Base-by-base conservation (phyloP, 2,113 vertebrate genomes). In the Meriones unguiculatus region DNA sequence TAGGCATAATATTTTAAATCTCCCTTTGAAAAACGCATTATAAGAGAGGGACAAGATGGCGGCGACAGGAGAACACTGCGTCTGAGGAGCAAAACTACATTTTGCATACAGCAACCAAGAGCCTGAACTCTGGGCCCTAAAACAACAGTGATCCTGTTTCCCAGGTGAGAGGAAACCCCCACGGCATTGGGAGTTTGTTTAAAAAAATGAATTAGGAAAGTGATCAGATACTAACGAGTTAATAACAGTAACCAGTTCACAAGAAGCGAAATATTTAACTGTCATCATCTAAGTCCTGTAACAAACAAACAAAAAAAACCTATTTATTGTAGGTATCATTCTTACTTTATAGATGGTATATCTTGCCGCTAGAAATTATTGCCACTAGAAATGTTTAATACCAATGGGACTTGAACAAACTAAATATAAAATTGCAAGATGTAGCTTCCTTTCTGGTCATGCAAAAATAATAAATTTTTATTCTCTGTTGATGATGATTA, bases 371-470 rank as follows among this genome's bases (percentile, higher is more conserved):
- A 41, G 41, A 41, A 41, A 41, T 41, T 86, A 52, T 30, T 90
- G 10, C 52, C 20, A 69, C 81, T 81, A 69, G 70, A 93, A 87
- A 82, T 87, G 59, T 46, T 86, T 92, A 89, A 73, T 67, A 70
- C 4, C 46, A 72, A 78, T 28, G 81, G 41, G 35, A 38, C 38
- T 89, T 91, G 41, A 92, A 64, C 70, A 77, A 89, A 5, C 5
- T 30, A 75, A 73, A 80, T 32, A 85, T 62, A 30, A 65, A 88
- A 73, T 59, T 88, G 20, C 24, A 70, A 84, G 25, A 12, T 3
- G 15, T 28, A 41, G 13, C 30, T 89, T 82, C 17, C 15, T 82
- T 38, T 13, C 54, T 57, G 24, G 46, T 89, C 10, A 50, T 73
- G 25, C 15, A 73, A 72, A 82, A 52, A 35, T 30, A 38, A 52